Evolutionary conservation across 37 sponge, comb jelly and placozoan species (phyloP).

Genomic region (Beroe forskalii): DNA sequence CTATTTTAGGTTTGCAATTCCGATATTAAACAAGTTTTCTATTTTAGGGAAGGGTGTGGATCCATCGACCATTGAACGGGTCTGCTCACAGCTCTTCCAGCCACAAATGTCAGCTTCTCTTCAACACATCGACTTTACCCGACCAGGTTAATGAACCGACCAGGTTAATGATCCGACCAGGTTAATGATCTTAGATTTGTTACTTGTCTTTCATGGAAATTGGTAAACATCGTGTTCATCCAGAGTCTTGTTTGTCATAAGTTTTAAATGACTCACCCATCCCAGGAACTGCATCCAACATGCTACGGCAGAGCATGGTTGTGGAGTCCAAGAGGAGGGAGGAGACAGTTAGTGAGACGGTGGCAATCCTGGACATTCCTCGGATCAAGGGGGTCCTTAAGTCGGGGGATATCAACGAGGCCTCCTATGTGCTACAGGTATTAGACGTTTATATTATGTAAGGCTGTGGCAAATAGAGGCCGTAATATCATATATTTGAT

Average conservation of each 20-base stretch:
- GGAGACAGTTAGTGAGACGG: neutral
- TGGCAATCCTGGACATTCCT: slow-evolving; percentile 34
- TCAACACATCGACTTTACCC: slow-evolving; percentile 44
- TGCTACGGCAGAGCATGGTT: slow-evolving; percentile 26
- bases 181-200: neutral
- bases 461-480: too few relatives aligned
- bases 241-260: neutral
- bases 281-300: slow-evolving; percentile 60
- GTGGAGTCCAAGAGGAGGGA: neutral
- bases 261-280: neutral
- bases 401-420: slow-evolving; percentile 12
- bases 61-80: slow-evolving; percentile 39
- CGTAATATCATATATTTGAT: too few relatives aligned
- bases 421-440: slow-evolving; percentile 42
- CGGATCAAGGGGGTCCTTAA: neutral
- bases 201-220: neutral
- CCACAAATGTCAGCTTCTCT: slow-evolving; percentile 20
- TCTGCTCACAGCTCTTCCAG: slow-evolving; percentile 40
- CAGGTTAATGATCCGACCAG: neutral
- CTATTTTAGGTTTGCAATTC: too few relatives aligned
- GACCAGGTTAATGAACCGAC: slow-evolving; percentile 39
- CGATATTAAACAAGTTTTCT: too few relatives aligned
- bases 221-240: neutral
- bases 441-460: neutral
- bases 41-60: slow-evolving; percentile 43